Conservation (phyloP, 2,888 invertebrate genomes). For the Acronicta alni region DNA sequence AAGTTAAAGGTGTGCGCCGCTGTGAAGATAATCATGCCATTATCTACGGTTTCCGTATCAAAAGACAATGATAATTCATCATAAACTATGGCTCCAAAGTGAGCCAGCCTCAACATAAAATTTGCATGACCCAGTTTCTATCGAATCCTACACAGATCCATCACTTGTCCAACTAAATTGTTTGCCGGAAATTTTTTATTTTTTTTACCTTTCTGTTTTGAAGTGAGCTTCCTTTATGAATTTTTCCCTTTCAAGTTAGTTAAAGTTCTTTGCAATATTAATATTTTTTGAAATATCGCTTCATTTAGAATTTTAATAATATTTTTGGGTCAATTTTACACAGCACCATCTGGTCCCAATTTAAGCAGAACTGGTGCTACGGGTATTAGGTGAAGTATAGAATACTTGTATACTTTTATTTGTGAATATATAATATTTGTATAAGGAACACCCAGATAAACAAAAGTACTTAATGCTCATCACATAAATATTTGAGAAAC, state of each 20-base stretch:
- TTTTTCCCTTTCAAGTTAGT: not conserved
- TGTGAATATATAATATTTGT: too few species aligned
- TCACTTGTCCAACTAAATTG: constrained; percentile 25
- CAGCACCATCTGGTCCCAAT: too few species aligned
- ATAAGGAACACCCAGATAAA: too few species aligned
- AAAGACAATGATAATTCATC: not conserved
- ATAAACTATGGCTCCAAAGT: not conserved
- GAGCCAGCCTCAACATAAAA: constrained; percentile 8
- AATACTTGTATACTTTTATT: too few species aligned
- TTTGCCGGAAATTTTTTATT: constrained; percentile 20
- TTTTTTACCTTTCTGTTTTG: constrained; percentile 8
- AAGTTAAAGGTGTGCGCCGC: too few species aligned
- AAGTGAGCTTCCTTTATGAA: constrained; percentile 10
- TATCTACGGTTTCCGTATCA: not conserved
- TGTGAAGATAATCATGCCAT: too few species aligned
- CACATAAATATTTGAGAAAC: too few species aligned
- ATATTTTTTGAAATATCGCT: not conserved
- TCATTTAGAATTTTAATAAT: too few species aligned
- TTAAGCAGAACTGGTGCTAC: too few species aligned
- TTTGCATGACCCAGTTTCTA: constrained; percentile 41
- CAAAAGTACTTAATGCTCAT: too few species aligned
- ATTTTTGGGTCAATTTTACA: too few species aligned
- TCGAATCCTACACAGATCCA: constrained; percentile 20
- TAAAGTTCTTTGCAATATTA: not conserved
- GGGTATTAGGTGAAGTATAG: too few species aligned